Evolutionary conservation across 2,797 vertebrate genomes (phyloP).

Genomic region (Acridotheres tristis): DNA sequence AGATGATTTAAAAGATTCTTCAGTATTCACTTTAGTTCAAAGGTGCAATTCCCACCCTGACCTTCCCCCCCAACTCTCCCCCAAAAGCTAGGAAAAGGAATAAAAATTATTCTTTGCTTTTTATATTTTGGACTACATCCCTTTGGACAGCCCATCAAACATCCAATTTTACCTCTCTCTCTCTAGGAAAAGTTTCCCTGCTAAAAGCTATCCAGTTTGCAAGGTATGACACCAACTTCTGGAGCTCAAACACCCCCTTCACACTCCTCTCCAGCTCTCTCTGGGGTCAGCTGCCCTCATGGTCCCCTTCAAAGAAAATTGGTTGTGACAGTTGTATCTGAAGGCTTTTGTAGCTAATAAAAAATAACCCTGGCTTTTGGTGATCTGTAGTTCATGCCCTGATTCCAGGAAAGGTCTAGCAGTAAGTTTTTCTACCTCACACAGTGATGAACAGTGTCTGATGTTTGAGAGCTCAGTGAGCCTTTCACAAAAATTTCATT

Average conservation of each 20-base stretch:
- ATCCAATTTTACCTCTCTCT: not conserved
- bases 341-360: not conserved
- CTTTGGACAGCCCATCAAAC: not conserved
- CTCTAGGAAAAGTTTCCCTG: not conserved
- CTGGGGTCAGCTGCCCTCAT: not conserved
- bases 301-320: not conserved
- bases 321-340: not conserved
- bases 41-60: not conserved
- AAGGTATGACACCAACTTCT: not conserved
- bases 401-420: not conserved
- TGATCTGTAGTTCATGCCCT: not conserved
- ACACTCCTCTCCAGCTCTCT: rapidly evolving
- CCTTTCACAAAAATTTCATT: conserved; percentile 25
- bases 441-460: not conserved
- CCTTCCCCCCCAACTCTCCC: rapidly evolving
- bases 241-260: not conserved
- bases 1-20: not conserved
- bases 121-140: not conserved
- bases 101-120: not conserved
- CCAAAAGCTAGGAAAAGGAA: not conserved
- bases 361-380: not conserved
- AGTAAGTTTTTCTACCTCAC: not conserved
- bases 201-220: not conserved
- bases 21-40: not conserved
- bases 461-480: not conserved